Percentiles rank a stretch among this genome's conserved stretches.
Conservation (phyloP, 1,140 invertebrate genomes). For the Propsilocerus akamusi region DNA sequence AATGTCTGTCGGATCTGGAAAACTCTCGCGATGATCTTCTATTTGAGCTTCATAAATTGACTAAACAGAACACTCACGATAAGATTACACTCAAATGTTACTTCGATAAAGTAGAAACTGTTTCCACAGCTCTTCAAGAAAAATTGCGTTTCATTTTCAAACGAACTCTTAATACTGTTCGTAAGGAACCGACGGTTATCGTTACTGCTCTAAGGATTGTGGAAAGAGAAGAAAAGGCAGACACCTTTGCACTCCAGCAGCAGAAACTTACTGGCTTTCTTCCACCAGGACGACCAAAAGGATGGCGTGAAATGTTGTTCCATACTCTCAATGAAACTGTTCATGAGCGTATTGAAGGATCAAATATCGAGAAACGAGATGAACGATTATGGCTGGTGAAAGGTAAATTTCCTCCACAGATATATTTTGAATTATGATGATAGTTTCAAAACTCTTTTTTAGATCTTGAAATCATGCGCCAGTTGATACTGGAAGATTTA, state of each 20-base stretch:
- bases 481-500: constrained; percentile 79
- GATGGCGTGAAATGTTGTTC: constrained; percentile 76
- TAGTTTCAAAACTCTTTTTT: too few relatives aligned
- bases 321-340: constrained; percentile 72
- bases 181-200: constrained; percentile 88
- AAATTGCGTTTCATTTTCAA: constrained; percentile 78
- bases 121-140: constrained; percentile 80
- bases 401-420: constrained; percentile 23
- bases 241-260: constrained; percentile 58
- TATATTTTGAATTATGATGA: constrained; percentile 6
- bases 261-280: constrained; percentile 71
- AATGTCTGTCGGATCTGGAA: constrained; percentile 89
- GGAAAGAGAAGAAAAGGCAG: constrained; percentile 87
- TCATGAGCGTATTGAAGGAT: constrained; percentile 65
- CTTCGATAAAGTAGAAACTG: constrained; percentile 84
- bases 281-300: constrained; percentile 82
- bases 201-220: constrained; percentile 93
- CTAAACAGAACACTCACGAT: constrained; percentile 77
- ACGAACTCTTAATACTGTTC: constrained; percentile 79
- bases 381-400: constrained; percentile 91
- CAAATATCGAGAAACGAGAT: constrained; percentile 76
- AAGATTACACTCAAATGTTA: constrained; percentile 84
- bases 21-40: constrained; percentile 89
- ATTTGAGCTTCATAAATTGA: constrained; percentile 85
- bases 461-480: constrained; percentile 57